These are phyloP conservation scores for Periplaneta americana DNA, from an alignment of 1,140 invertebrate genomes.

Conservation along the genomic window DNA sequence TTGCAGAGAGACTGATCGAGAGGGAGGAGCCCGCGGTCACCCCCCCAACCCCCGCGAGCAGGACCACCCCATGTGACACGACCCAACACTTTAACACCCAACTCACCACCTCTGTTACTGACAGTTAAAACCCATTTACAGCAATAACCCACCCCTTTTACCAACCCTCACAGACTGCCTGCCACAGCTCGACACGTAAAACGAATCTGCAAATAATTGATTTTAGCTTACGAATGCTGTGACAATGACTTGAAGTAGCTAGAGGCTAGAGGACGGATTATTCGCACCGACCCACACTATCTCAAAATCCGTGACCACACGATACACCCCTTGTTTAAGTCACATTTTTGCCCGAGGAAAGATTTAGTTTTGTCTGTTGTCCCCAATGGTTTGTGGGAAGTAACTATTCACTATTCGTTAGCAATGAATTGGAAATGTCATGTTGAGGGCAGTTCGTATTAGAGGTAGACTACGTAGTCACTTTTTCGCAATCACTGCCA, in stretches of 20 bases:
- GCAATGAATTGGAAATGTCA: no score
- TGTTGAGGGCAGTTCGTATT: no score
- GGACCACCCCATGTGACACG: not conserved
- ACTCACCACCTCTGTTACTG: not conserved
- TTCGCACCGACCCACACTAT: no score
- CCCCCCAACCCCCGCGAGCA: not conserved
- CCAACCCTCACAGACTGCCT: not conserved
- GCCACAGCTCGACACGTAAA: not conserved
- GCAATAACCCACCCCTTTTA: not conserved
- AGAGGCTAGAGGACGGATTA: not conserved
- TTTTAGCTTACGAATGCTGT: conserved; percentile 4
- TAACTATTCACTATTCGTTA: no score
- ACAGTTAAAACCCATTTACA: conserved; percentile 10
- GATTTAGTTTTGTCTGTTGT: no score
- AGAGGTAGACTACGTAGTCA: no score
- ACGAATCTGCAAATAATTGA: not conserved
- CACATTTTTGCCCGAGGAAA: not conserved
- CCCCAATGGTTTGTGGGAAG: no score
- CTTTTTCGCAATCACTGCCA: no score
- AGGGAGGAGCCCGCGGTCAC: not conserved
- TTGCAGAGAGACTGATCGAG: not conserved
- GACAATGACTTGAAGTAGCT: not conserved
- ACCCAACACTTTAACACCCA: conserved; percentile 5
- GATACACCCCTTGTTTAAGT: not conserved
- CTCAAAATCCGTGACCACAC: not conserved